Base-by-base conservation (phyloP, 1,140 invertebrate species). In the Papilio xuthus region DNA sequence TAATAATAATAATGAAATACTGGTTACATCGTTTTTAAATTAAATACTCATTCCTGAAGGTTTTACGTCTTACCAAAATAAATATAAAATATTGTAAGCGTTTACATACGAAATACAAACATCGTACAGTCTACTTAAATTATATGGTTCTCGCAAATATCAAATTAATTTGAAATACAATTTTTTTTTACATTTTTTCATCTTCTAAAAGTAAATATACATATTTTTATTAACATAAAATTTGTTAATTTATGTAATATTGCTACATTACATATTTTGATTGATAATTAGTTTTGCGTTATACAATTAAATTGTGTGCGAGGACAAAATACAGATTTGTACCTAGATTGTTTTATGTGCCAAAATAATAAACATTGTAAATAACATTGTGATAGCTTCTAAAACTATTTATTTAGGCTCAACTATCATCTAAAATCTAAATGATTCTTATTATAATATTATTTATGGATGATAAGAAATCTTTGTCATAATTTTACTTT, bases 1-100 rank as follows among this genome's bases (percentile, higher is more conserved):
- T 77, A 82, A 85, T 81, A 83, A 78, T 81, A 78, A 81, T 83
- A 73, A 81, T 71, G 81, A 82, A 85, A 87, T 81, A 87, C 83
- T 85, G 78, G 78, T 83, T 84, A 83, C 76, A 79, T 78, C 72
- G 26, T 32, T 37, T 75, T 50, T 32, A 75, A 41, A 47, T 53
- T 74, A 67, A 67, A 32, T 67, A 60, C 8, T 18, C 4, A 32
- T 28, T 26, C 23, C 8, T 26, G 53, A 56, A 56, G 53, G 53
- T 56, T 56, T 10, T 56, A 56, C 10, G 10, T 60, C 20, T 20
- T 10, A 60, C 20, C 23, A 60, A 67, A 67, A 67, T 67, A 67
- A 67, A 67, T 67, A 28, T 67, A 67, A 67, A 67, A 67, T 26
- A 26, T 67, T 67, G 23, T 67, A 67, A 67, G 26, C 23, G 56